Evolutionary conservation across 1,140 invertebrate species (phyloP).

Genomic region (Drosophila seguyi): DNA sequence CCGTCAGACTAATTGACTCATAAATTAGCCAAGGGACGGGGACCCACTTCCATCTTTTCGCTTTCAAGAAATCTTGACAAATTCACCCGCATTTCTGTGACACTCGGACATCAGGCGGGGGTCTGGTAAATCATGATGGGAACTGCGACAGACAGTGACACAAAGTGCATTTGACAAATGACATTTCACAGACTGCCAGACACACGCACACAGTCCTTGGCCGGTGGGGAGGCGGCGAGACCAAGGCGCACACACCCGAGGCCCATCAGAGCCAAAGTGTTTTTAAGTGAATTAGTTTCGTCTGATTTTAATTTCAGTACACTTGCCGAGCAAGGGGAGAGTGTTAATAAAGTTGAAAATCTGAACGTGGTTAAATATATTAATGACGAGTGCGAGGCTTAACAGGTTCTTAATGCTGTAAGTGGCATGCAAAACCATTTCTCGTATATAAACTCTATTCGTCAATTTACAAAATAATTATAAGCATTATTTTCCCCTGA

Average conservation of each 20-base stretch:
- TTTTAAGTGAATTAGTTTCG: constrained; percentile 81
- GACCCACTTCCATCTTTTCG: constrained; percentile 10
- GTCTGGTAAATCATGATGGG: constrained; percentile 48
- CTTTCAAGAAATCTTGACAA: constrained; percentile 65
- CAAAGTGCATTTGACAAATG: constrained; percentile 84
- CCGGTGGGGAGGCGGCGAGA: neutral
- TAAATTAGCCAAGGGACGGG: constrained; percentile 64
- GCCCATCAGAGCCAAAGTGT: constrained; percentile 70
- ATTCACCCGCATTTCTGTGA: constrained; percentile 80
- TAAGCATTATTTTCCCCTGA: neutral
- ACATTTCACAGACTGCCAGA: constrained; percentile 82
- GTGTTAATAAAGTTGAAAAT: neutral
- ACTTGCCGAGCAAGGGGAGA: constrained; percentile 5
- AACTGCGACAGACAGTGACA: constrained; percentile 72
- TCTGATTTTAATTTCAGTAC: constrained; percentile 18
- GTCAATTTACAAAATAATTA: neutral
- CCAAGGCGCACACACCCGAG: constrained; percentile 51
- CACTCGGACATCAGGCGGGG: constrained; percentile 68
- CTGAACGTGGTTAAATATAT: neutral
- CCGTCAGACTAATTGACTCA: constrained; percentile 77
- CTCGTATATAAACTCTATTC: neutral
- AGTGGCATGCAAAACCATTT: too few species aligned
- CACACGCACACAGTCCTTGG: constrained; percentile 40
- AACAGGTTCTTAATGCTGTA: neutral
- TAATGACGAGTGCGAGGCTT: neutral